Evolutionary conservation across 2,113 vertebrate genomes (phyloP).

Genomic region (Thalassoma bifasciatum): DNA sequence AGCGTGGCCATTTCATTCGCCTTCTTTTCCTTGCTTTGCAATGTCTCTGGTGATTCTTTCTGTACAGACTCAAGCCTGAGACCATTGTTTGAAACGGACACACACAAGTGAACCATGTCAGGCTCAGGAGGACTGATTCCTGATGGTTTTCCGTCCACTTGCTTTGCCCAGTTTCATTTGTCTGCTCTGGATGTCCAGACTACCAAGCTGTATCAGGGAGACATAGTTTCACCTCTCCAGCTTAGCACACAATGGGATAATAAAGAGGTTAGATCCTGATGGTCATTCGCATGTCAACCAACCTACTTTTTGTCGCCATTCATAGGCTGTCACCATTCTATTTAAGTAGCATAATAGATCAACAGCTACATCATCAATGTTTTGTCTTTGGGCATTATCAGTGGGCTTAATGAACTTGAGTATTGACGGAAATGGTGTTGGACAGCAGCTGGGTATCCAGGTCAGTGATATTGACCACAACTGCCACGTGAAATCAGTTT

Average conservation of each 20-base stretch:
- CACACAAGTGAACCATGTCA: constrained; percentile 81
- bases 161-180: constrained; percentile 61
- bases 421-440: constrained; percentile 70
- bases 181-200: constrained; percentile 67
- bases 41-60: constrained; percentile 61
- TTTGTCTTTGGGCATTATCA: constrained; percentile 51
- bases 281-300: constrained; percentile 49
- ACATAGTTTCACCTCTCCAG: constrained; percentile 69
- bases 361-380: constrained; percentile 46
- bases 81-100: constrained; percentile 70
- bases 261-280: constrained; percentile 36
- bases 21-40: constrained; percentile 35
- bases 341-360: constrained; percentile 63
- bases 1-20: constrained; percentile 56
- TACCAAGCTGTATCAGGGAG: constrained; percentile 54
- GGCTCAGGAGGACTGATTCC: constrained; percentile 56
- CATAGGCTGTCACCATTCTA: constrained; percentile 45
- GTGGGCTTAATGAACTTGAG: constrained; percentile 68
- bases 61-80: constrained; percentile 75
- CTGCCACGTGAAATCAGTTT: constrained; percentile 69
- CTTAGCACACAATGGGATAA: constrained; percentile 41
- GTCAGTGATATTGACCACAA: constrained; percentile 81
- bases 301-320: constrained; percentile 58
- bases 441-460: constrained; percentile 77
- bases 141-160: constrained; percentile 60